Percentiles rank a stretch among this genome's conserved stretches.
Evolutionary conservation across 2,797 vertebrate species (phyloP).

Genomic region (Psittacula echo): DNA sequence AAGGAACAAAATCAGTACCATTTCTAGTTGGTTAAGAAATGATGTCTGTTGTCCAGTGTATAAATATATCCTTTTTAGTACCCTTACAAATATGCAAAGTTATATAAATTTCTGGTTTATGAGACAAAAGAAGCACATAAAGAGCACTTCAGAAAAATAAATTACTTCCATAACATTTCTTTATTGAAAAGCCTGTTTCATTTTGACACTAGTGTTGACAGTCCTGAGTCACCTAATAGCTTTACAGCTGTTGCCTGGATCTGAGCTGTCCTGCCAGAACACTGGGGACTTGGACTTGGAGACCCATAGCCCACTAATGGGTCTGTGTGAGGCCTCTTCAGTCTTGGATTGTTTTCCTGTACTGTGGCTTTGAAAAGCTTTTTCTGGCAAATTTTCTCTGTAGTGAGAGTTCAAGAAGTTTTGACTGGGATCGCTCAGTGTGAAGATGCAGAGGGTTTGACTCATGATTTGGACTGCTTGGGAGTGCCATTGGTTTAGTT

Average conservation of each 20-base stretch:
- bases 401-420: background rate
- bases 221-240: constrained; percentile 5
- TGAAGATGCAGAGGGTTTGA: background rate
- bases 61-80: background rate
- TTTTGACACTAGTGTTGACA: background rate
- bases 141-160: background rate
- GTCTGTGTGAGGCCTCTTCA: background rate
- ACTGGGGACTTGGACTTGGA: background rate
- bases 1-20: background rate
- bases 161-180: background rate
- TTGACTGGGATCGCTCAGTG: background rate
- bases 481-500: background rate
- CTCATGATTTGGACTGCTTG: background rate
- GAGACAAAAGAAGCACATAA: background rate
- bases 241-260: background rate
- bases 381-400: background rate
- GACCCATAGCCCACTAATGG: background rate
- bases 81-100: background rate
- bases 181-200: background rate
- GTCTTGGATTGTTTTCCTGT: background rate
- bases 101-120: background rate
- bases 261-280: background rate
- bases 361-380: background rate
- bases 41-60: background rate
- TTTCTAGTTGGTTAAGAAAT: background rate